These are phyloP conservation scores for Typhlichthys eigenmanni DNA, from an alignment of 2,797 vertebrate species.

Conservation along the genomic window DNA sequence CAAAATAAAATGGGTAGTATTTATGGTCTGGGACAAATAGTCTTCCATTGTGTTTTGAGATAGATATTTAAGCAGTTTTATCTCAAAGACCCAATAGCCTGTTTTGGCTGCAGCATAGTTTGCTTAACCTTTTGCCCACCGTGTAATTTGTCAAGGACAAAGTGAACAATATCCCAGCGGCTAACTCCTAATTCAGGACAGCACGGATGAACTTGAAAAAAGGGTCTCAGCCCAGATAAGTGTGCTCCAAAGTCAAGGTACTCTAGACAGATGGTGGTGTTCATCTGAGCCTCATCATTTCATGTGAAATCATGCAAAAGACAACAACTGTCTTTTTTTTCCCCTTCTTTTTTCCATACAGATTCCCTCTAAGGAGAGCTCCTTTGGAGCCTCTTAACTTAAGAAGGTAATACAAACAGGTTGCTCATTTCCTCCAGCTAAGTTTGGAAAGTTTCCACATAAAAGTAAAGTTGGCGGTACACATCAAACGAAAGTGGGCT, in stretches of 20 bases:
- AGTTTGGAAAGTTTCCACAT: constrained; percentile 25
- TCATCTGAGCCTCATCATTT: constrained; percentile 55
- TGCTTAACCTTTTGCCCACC: constrained; percentile 71
- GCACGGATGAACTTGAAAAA: constrained; percentile 66
- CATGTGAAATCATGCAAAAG: constrained; percentile 68
- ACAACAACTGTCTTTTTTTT: constrained; percentile 50
- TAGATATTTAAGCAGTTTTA: constrained; percentile 41
- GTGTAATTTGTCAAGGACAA: constrained; percentile 66
- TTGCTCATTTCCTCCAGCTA: constrained; percentile 40
- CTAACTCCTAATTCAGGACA: constrained; percentile 61
- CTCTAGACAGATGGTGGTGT: constrained; percentile 69
- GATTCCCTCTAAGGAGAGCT: constrained; percentile 53
- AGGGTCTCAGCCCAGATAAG: constrained; percentile 57
- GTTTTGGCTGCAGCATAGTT: constrained; percentile 65
- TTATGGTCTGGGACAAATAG: constrained; percentile 60
- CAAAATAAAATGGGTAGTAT: constrained; percentile 74
- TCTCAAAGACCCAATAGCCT: constrained; percentile 68
- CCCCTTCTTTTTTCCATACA: constrained; percentile 11
- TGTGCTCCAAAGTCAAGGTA: constrained; percentile 63
- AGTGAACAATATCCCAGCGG: constrained; percentile 64
- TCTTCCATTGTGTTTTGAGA: constrained; percentile 55
- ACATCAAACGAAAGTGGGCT: no score
- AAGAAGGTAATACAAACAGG: constrained; percentile 42
- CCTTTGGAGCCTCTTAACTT: constrained; percentile 5
- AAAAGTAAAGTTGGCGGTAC: constrained; percentile 20